These are phyloP conservation scores for Tethea ocularis DNA, from an alignment of 2,888 invertebrate species.

Conservation along the genomic window DNA sequence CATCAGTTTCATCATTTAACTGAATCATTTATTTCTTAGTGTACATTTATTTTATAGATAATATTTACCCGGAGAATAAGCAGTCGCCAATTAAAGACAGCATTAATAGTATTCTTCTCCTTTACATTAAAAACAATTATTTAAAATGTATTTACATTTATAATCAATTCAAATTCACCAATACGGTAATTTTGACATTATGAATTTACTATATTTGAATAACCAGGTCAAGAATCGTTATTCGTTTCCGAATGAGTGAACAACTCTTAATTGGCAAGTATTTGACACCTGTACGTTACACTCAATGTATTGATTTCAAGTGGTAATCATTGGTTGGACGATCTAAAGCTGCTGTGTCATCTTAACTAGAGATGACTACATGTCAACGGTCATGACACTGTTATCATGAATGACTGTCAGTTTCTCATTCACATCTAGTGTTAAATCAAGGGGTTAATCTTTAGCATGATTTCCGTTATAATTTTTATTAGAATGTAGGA, in stretches of 20 bases:
- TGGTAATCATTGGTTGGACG: not conserved
- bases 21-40: no score
- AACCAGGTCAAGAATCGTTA: slow-evolving; percentile 15
- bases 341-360: not conserved
- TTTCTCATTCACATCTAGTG: not conserved
- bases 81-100: no score
- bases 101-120: no score
- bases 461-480: not conserved
- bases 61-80: no score
- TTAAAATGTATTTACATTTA: not conserved
- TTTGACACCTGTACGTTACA: slow-evolving; percentile 18
- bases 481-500: no score
- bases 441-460: not conserved
- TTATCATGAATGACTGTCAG: not conserved
- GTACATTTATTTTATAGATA: no score
- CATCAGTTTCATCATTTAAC: no score
- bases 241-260: slow-evolving; percentile 13
- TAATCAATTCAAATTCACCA: not conserved
- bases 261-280: slow-evolving; percentile 16
- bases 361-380: not conserved
- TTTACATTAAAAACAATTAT: no score
- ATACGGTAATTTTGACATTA: not conserved
- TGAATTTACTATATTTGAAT: slow-evolving; percentile 19
- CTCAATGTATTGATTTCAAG: slow-evolving; percentile 3
- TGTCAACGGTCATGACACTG: not conserved